Evolutionary conservation across 2,888 invertebrate genomes (phyloP).

Genomic region (Macrophya annulata): DNA sequence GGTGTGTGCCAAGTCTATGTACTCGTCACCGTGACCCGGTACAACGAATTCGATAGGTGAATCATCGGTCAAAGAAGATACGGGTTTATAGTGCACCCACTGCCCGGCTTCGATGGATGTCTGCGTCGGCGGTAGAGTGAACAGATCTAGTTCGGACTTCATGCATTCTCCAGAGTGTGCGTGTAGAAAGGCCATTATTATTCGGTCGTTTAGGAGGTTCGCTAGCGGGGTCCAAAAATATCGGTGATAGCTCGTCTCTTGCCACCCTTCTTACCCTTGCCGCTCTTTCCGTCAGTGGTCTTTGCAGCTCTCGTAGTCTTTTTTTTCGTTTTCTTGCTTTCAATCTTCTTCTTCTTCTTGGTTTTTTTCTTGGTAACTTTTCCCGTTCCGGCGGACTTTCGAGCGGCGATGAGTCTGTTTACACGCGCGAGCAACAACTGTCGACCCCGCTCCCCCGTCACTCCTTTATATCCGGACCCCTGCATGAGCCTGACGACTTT

Average conservation of each 20-base stretch:
- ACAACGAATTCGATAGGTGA: constrained; percentile 66
- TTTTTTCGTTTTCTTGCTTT: neutral
- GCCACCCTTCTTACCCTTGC: neutral
- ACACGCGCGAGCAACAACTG: neutral
- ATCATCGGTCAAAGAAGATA: constrained; percentile 64
- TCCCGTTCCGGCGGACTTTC: neutral
- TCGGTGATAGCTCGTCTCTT: constrained; percentile 18
- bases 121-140: too few relatives aligned
- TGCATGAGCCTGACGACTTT: constrained; percentile 1
- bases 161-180: constrained; percentile 63
- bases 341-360: neutral
- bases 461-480: constrained; percentile 34
- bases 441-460: neutral
- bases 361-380: neutral
- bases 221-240: constrained; percentile 14
- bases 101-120: too few relatives aligned
- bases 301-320: neutral
- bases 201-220: neutral
- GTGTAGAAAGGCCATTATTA: constrained; percentile 63
- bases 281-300: too few relatives aligned
- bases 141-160: constrained; percentile 64
- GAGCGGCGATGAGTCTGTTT: constrained; percentile 4
- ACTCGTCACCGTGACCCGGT: constrained; percentile 64
- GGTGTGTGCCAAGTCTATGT: constrained; percentile 65
- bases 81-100: too few relatives aligned